A percentile compares a stretch with the other conserved stretches of the same genome.
These are phyloP conservation scores for Syrmaticus mikado DNA, from an alignment of 2,113 vertebrate genomes.

Conservation along the genomic window DNA sequence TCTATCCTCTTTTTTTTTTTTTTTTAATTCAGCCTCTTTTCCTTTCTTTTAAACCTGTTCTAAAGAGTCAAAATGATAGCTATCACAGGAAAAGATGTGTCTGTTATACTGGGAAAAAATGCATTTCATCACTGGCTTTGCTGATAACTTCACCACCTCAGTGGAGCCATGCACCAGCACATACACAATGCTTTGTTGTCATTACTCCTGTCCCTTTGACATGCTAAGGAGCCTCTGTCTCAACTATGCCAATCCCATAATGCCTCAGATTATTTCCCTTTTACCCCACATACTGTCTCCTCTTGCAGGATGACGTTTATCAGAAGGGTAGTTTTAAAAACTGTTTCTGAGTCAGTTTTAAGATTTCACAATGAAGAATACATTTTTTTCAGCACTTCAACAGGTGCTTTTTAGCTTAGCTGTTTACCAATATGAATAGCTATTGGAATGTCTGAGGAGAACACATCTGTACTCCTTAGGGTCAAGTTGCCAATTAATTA, in stretches of 20 bases:
- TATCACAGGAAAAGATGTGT: not conserved
- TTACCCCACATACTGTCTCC: not conserved
- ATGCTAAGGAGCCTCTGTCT: not conserved
- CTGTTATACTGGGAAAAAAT: not conserved
- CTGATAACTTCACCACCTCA: not conserved
- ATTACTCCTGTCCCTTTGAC: not conserved
- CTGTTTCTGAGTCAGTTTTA: not conserved
- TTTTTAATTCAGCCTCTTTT: not conserved
- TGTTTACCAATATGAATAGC: not conserved
- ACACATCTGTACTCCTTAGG: not conserved
- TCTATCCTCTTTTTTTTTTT: not conserved
- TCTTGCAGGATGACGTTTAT: not conserved
- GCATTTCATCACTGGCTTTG: not conserved
- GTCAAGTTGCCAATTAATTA: not conserved
- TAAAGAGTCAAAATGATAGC: not conserved
- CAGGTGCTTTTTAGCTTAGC: not conserved
- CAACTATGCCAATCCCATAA: not conserved
- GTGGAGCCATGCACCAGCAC: not conserved
- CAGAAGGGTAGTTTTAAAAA: not conserved
- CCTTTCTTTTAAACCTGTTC: not conserved
- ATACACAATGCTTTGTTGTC: not conserved
- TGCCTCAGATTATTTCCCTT: not conserved
- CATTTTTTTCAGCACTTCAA: not conserved
- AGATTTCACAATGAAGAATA: not conserved
- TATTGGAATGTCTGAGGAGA: not conserved